These are phyloP conservation scores for Formicarius rufipectus DNA, from an alignment of 2,113 vertebrate genomes.

Conservation along the genomic window DNA sequence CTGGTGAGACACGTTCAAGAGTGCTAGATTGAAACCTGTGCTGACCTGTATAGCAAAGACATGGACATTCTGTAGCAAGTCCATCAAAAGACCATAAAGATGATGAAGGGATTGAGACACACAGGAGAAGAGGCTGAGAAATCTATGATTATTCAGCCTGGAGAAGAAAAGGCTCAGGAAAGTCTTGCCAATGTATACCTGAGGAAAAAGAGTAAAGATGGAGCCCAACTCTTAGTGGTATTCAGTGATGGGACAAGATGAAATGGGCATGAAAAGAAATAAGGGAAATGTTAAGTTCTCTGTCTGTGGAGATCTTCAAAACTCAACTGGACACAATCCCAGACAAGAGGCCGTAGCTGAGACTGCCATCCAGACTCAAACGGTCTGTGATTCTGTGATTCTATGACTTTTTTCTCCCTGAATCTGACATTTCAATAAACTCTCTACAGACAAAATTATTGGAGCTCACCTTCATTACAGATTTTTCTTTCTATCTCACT, in stretches of 20 bases:
- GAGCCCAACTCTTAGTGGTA: background rate
- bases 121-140: background rate
- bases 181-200: background rate
- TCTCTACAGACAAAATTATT: background rate
- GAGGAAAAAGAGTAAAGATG: background rate
- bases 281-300: background rate
- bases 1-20: background rate
- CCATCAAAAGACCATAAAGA: background rate
- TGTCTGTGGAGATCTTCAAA: background rate
- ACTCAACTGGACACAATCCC: background rate
- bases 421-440: background rate
- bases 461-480: background rate
- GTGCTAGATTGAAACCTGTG: background rate
- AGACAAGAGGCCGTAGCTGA: background rate
- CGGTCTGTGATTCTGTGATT: background rate
- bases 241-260: background rate
- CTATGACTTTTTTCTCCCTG: background rate
- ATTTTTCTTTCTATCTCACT: background rate
- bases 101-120: background rate
- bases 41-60: background rate
- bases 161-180: background rate
- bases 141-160: background rate
- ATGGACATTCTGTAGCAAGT: background rate
- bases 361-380: background rate
- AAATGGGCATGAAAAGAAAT: background rate